These are phyloP conservation scores for Brachypodius melanocephalos DNA, from an alignment of 2,113 vertebrate species.

Conservation along the genomic window DNA sequence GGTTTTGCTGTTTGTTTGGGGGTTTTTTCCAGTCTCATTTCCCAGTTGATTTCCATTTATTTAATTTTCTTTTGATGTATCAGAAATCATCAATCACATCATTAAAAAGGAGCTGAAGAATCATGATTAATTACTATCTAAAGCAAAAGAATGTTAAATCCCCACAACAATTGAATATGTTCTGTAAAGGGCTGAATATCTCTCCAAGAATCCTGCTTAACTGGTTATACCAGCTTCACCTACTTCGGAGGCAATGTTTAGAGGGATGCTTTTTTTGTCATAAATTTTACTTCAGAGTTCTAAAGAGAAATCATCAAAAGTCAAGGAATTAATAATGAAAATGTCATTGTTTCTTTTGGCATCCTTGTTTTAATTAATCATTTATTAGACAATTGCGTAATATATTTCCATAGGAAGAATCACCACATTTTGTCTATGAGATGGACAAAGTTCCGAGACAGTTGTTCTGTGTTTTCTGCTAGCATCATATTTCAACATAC, in stretches of 20 bases:
- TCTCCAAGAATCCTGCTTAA: not conserved
- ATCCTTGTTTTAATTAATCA: not conserved
- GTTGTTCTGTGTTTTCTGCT: not conserved
- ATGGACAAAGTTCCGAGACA: not conserved
- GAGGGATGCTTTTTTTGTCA: not conserved
- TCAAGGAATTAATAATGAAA: not conserved
- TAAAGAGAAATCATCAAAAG: not conserved
- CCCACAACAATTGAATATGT: not conserved
- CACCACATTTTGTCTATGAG: not conserved
- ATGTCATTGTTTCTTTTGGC: not conserved
- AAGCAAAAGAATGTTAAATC: slow-evolving; percentile 30
- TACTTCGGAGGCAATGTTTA: not conserved
- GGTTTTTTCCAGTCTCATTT: not conserved
- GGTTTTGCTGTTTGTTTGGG: not conserved
- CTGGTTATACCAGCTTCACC: not conserved
- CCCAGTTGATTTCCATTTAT: slow-evolving; percentile 25
- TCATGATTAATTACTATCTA: slow-evolving; percentile 46
- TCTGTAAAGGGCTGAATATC: not conserved
- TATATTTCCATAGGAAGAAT: not conserved
- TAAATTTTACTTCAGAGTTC: not conserved
- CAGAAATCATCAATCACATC: slow-evolving; percentile 48
- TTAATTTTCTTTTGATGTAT: slow-evolving; percentile 44
- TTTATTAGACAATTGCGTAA: not conserved
- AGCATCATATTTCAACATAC: not conserved
- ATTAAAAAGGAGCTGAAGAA: slow-evolving; percentile 34